A percentile compares a stretch with the other conserved stretches of the same genome.
phyloP scores from a whole-genome alignment of 1,140 invertebrate species.

The Trichonephila clavata region DNA sequence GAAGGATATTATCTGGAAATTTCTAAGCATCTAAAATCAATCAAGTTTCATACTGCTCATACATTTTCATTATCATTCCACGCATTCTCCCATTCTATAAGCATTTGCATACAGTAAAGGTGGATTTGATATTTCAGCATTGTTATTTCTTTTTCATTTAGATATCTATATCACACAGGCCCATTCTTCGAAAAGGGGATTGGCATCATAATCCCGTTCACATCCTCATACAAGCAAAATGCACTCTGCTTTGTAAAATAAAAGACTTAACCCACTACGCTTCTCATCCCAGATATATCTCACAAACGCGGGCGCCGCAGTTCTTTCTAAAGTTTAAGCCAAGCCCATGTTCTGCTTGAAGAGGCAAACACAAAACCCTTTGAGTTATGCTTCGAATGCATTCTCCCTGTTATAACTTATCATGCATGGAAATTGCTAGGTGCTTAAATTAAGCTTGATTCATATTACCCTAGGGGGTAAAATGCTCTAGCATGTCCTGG shows the following conservation, averaged over 20 bases:
- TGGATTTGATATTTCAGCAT: too few relatives aligned
- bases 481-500: constrained; percentile 3
- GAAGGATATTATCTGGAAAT: too few relatives aligned
- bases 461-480: constrained; percentile 34
- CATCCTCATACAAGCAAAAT: not conserved
- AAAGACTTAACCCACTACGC: not conserved
- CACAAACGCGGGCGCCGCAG: not conserved
- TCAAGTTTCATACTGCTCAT: too few relatives aligned
- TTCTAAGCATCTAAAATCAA: too few relatives aligned
- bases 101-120: too few relatives aligned
- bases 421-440: constrained; percentile 44
- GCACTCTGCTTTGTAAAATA: not conserved
- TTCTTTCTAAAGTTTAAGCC: constrained; percentile 15
- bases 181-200: too few relatives aligned
- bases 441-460: constrained; percentile 65
- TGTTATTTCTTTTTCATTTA: too few relatives aligned
- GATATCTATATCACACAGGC: too few relatives aligned
- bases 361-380: constrained; percentile 44
- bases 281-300: not conserved
- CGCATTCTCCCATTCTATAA: too few relatives aligned
- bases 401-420: constrained; percentile 33
- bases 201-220: not conserved
- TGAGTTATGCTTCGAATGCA: constrained; percentile 50
- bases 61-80: too few relatives aligned
- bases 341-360: constrained; percentile 15